Evolutionary conservation across 64 coral and sea anemone genomes (phyloP), one percentile per base, ranked within the genome.

Genomic region (Hydrozoanthus tunicans): DNA sequence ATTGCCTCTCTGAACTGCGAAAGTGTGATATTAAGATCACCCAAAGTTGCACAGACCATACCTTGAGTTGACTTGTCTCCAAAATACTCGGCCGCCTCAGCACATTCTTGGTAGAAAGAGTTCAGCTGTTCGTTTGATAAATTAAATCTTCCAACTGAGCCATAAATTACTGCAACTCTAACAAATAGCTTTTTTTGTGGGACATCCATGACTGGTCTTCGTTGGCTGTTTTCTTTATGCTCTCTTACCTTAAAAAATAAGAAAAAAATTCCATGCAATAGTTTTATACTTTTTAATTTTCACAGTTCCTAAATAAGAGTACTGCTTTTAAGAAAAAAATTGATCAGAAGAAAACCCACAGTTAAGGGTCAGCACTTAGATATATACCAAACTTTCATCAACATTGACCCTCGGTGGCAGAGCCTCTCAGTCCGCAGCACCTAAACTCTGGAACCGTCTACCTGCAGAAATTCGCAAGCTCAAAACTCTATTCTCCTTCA

Each of bases 1-100:
- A 71, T 71, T 71, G 68, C 68, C 26, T 71, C 68, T 24, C 26
- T 71, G 26, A 71, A 71, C 68, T 71, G 68, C 26, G 68, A 71
- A 24, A 71, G 68, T 25, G 68, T 71, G 15, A 71, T 71, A 25
- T 71, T 71, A 24, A 71, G n/a, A 71, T 71, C 68, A 6, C 68
- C 68, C 6, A 71, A 71, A 8, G 17, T 25, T 6, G 68, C 68
- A 25, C 68, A 71, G 68, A 71, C 68, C 68, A 23, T 71, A 17
- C n/a, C 68, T 3, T 23, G 20, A 24, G 68, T 71, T 5, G 68
- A 14, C 68, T 71, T 71, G 23, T 71, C 68, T 9, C 68, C 68
- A 25, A 71, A 25, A 71, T 17, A 71, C n/a, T 71, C 7, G 9
- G 68, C 68, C 68, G 26, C n/a, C 68, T 71, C 68, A 3, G 17